Base-by-base conservation (phyloP, 2,113 vertebrate species). In the Lampris megalopsis region DNA sequence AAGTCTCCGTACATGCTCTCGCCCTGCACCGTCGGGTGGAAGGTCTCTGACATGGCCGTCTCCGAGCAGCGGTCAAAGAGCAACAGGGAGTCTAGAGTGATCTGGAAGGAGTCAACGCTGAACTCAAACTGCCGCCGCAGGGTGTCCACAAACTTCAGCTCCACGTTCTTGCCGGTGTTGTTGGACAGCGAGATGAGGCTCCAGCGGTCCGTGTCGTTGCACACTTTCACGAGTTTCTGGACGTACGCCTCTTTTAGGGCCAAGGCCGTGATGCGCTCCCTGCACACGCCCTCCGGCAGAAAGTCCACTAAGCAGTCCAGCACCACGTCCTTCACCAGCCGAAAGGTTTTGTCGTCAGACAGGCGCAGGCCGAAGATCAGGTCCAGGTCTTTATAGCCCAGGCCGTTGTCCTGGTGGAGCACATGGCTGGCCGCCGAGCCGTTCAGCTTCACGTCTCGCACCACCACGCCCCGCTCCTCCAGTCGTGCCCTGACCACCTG, bases 201-300 rank as follows among this genome's bases (percentile, higher is more conserved):
- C 97, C 97, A 98, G 86, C 96, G 96, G 88, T 98, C 97, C 0
- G 93, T 94, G 43, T 98, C 97, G 0, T 96, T 98, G 91, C 96
- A 97, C n/a, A 98, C 97, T 81, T 98, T 98, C 71, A 98, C 97
- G 73, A 98, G 92, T 89, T 98, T 98, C 92, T 98, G 97, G 72
- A 98, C 96, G 0, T 98, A 98, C 0, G 95, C 97, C 86, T 98
- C 97, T 86, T 97, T 98, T 83, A 98, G 94, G 1, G 97, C 96
- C 63, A 97, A 73, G 0, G 96, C 93, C 0, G 96, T 96, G 86
- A 98, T 97, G 77, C 97, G 96, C 70, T 97, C 94, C 71, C 95
- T 94, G 93, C 94, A 97, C 78, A 98, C 96, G 0, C 96, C 96
- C 0, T 91, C 92, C 0, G 97, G 97, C 57, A 98, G 92, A 92